These are phyloP conservation scores for Pangasius mekongensis DNA, from an alignment of 2,797 vertebrate genomes.

Conservation along the genomic window DNA sequence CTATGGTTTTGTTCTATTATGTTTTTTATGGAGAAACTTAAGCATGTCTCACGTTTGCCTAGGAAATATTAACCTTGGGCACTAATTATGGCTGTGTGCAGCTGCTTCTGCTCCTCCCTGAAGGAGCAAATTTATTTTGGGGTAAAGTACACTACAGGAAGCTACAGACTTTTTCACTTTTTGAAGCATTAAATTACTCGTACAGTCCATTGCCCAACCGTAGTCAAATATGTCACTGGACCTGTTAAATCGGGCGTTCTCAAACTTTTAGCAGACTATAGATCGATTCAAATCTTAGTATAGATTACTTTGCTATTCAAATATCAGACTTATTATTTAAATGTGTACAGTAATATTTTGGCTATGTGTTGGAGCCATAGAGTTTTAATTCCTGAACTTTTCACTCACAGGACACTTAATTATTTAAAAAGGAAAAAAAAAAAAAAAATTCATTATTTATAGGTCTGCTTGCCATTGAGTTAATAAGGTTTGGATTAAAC, in stretches of 20 bases:
- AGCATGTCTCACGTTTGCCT: background rate
- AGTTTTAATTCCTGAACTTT: background rate
- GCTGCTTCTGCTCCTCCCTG: slow-evolving; percentile 7
- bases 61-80: slow-evolving; percentile 33
- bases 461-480: background rate
- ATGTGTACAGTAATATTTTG: background rate
- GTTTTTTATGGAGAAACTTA: background rate
- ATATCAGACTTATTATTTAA: background rate
- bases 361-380: background rate
- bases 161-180: background rate
- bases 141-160: background rate
- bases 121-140: slow-evolving; percentile 15
- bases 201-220: background rate
- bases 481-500: background rate
- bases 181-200: background rate
- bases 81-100: slow-evolving; percentile 40
- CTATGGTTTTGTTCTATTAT: background rate
- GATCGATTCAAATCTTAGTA: background rate
- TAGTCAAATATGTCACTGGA: background rate
- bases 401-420: background rate
- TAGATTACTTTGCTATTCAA: background rate
- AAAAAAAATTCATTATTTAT: background rate
- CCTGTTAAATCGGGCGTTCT: background rate
- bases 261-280: background rate
- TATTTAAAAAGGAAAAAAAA: too few species aligned